phyloP scores from a whole-genome alignment of 2,797 vertebrate species.

The Garrulus glandarius region DNA sequence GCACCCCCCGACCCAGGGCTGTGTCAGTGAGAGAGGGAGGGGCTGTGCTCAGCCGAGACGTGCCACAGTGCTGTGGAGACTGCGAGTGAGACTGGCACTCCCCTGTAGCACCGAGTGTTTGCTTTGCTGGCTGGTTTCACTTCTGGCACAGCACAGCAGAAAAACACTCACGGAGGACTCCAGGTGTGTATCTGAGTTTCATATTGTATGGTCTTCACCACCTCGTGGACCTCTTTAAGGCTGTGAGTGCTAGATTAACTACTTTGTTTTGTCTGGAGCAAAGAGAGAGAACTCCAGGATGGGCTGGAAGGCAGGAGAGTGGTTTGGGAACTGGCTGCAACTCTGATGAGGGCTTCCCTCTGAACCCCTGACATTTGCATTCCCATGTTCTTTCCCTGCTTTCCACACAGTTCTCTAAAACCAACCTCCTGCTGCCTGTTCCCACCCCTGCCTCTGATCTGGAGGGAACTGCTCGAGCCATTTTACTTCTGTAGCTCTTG shows the following conservation, averaged over 20 bases:
- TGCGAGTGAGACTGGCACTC: rapidly evolving
- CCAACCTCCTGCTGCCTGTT: not conserved
- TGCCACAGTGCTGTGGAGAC: not conserved
- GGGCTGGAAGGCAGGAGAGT: not conserved
- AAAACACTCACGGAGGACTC: not conserved
- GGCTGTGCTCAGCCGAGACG: rapidly evolving
- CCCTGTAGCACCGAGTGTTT: rapidly evolving
- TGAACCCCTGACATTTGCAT: not conserved
- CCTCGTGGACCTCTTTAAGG: not conserved
- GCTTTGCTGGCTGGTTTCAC: not conserved
- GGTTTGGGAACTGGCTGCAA: not conserved
- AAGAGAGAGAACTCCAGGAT: not conserved
- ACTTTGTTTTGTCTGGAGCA: not conserved
- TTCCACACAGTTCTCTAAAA: not conserved
- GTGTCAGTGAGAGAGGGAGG: not conserved
- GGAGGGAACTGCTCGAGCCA: not conserved
- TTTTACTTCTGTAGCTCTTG: not conserved
- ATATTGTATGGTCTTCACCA: not conserved
- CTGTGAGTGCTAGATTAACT: not conserved
- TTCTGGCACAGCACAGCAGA: not conserved
- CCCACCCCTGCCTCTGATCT: not conserved
- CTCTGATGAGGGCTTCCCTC: not conserved
- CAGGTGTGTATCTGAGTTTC: not conserved
- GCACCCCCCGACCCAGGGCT: rapidly evolving
- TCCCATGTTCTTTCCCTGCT: not conserved